These are phyloP conservation scores for Iphiclides podalirius DNA, from an alignment of 2,888 invertebrate species.

Conservation along the genomic window DNA sequence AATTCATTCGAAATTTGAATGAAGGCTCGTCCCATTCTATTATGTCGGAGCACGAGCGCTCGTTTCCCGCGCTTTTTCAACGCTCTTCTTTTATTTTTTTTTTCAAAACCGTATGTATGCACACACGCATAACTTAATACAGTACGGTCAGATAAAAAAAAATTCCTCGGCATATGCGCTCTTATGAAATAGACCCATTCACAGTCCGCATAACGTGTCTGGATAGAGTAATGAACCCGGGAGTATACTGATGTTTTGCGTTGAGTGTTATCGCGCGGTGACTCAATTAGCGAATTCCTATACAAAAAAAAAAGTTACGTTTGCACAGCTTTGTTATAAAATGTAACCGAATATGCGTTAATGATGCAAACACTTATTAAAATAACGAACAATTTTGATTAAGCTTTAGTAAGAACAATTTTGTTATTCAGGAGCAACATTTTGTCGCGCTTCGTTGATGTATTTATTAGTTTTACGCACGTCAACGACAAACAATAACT, in stretches of 20 bases:
- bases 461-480: too few species aligned
- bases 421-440: too few species aligned
- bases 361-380: too few species aligned
- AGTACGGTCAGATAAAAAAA: constrained; percentile 12
- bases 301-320: constrained; percentile 8
- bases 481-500: too few species aligned
- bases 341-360: not conserved
- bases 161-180: constrained; percentile 1
- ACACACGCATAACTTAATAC: constrained; percentile 32
- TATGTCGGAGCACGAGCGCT: constrained; percentile 41
- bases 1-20: constrained; percentile 41
- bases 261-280: constrained; percentile 10
- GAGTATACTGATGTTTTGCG: constrained; percentile 18
- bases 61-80: constrained; percentile 42
- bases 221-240: constrained; percentile 12
- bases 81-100: too few species aligned
- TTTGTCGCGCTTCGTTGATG: too few species aligned
- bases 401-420: too few species aligned
- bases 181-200: constrained; percentile 9
- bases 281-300: constrained; percentile 13
- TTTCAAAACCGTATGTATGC: constrained; percentile 25
- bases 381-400: too few species aligned
- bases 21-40: constrained; percentile 37
- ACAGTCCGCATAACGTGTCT: constrained; percentile 18
- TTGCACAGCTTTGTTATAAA: not conserved